Conservation (phyloP, 2,797 vertebrate genomes). For the Ammospiza maritima region DNA sequence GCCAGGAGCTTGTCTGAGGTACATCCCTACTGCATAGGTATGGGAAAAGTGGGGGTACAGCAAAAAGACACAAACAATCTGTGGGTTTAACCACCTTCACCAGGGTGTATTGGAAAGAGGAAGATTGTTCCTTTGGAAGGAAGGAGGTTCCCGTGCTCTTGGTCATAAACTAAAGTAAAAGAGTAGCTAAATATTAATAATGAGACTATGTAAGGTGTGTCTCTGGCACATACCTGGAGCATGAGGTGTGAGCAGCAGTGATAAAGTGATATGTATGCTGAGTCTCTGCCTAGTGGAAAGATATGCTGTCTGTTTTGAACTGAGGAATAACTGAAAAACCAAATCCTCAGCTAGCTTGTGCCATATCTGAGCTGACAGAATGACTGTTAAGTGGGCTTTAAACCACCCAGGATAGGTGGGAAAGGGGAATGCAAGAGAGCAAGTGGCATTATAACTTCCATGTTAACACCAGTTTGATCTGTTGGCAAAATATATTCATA, state of each 20-base stretch:
- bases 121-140: background rate
- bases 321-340: background rate
- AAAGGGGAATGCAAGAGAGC: background rate
- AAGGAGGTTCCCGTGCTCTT: background rate
- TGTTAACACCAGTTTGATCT: background rate
- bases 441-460: background rate
- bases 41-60: background rate
- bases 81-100: background rate
- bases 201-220: background rate
- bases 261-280: background rate
- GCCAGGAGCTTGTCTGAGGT: background rate
- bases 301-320: background rate
- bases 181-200: background rate
- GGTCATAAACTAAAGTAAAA: background rate
- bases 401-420: background rate
- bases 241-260: background rate
- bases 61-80: background rate
- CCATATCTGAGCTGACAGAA: background rate
- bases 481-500: slow-evolving; percentile 28
- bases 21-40: background rate
- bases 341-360: background rate
- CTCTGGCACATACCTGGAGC: background rate
- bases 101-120: background rate
- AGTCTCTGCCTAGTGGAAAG: background rate
- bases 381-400: background rate